phyloP scores from a whole-genome alignment of 2,888 invertebrate species.

The Leucophora obtusa region DNA sequence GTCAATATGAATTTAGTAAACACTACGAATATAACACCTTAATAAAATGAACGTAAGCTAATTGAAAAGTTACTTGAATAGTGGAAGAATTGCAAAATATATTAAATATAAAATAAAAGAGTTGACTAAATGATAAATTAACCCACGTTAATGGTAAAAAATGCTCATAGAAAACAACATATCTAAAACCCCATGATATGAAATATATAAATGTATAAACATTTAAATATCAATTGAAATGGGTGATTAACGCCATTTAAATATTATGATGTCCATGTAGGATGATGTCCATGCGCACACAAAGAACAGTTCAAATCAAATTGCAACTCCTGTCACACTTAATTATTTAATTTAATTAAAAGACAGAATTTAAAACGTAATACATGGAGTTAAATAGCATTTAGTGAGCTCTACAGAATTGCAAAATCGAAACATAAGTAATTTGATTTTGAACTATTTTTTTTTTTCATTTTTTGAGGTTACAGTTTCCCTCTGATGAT shows the following conservation, averaged over 20 bases:
- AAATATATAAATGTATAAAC: constrained; percentile 28
- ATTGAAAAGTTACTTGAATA: not conserved
- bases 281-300: no score
- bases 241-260: constrained; percentile 48
- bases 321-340: no score
- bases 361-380: no score
- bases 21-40: not conserved
- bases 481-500: no score
- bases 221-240: constrained; percentile 33
- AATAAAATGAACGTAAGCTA: not conserved
- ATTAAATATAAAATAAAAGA: not conserved
- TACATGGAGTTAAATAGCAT: no score
- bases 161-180: constrained; percentile 2
- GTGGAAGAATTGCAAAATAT: no score
- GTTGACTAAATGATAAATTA: not conserved
- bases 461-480: no score
- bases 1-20: not conserved
- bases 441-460: no score
- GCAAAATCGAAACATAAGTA: no score
- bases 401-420: no score
- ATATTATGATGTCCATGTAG: constrained; percentile 43
- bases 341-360: no score
- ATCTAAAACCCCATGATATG: constrained; percentile 33
- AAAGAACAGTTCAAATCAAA: no score
- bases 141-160: not conserved